Evolutionary conservation across 2,888 invertebrate species (phyloP), one percentile per base, ranked within the genome.

Genomic region (Eueremaeus valkanovi): DNA sequence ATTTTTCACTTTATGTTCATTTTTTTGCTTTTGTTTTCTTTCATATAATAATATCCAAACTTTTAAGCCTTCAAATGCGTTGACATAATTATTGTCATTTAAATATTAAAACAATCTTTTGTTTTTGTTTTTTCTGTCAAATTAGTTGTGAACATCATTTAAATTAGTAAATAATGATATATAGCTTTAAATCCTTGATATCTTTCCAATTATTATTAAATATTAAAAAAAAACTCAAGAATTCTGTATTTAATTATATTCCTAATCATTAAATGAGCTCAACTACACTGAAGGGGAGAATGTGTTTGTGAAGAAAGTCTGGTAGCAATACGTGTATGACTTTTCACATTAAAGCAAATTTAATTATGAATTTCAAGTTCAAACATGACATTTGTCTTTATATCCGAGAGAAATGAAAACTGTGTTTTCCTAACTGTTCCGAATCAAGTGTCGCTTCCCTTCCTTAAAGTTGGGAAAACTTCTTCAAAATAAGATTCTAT

Each of bases 361-460:
- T 58, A 18, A 58, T 58, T 58, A 58, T 58, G 16, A 58, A 58
- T 31, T 31, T 58, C 31, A 58, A 58, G 31, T 31, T 58, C 58
- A 58, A 58, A 29, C 29, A 58, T 58, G 29, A 31, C 29, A 58
- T 58, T 58, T 16, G 31, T 58, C 18, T 24, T 1, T n/a, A 49
- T 6, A 45, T 16, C 2, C 49, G 13, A 11, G 31, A 58, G 29
- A 16, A 27, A 58, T 31, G 21, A 31, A 1, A 11, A 13, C 9
- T 58, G 29, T 58, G 29, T 29, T 49, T 0, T 5, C 21, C n/a
- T 21, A n/a, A n/a, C 29, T 9, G 29, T 29, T 27, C 29, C 29
- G 9, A 45, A 11, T 11, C 16, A 16, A 45, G 45, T 13, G 16
- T 3, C 18, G 45, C 16, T 45, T 45, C 45, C 45, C 16, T 45